Evolutionary conservation across 2,888 invertebrate species (phyloP).

Genomic region (Polydrusus pterygomalis): DNA sequence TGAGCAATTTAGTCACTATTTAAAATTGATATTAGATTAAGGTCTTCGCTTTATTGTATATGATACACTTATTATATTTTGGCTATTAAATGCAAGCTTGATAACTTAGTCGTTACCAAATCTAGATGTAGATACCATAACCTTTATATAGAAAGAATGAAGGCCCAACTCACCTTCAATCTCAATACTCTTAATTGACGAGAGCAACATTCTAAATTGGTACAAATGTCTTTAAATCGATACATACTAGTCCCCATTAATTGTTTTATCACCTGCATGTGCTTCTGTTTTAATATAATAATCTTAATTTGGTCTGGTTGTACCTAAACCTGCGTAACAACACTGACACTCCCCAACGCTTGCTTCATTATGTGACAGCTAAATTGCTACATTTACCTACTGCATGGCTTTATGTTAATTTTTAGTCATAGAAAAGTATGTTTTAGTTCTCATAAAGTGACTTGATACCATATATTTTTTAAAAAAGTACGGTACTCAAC

Average conservation of each 20-base stretch:
- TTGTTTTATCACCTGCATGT: slow-evolving; percentile 15
- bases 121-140: too few relatives aligned
- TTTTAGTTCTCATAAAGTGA: slow-evolving; percentile 9
- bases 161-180: too few relatives aligned
- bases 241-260: slow-evolving; percentile 13
- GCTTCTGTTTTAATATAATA: slow-evolving; percentile 15
- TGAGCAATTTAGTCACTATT: not conserved
- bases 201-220: not conserved
- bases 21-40: not conserved
- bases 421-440: not conserved
- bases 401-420: slow-evolving; percentile 33
- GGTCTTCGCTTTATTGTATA: not conserved
- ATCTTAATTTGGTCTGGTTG: slow-evolving; percentile 9
- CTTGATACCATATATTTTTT: too few relatives aligned
- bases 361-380: slow-evolving; percentile 6
- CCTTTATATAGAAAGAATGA: too few relatives aligned
- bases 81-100: not conserved
- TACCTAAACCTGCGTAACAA: slow-evolving; percentile 13
- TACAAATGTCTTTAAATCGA: slow-evolving; percentile 24
- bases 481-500: too few relatives aligned
- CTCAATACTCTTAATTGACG: not conserved
- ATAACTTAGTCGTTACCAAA: too few relatives aligned
- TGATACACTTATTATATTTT: not conserved
- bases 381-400: slow-evolving; percentile 17
- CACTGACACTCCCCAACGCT: slow-evolving; percentile 23